A percentile compares a stretch with the other conserved stretches of the same genome.
Conservation (phyloP, 2,797 vertebrate genomes). For the Artibeus lituratus region DNA sequence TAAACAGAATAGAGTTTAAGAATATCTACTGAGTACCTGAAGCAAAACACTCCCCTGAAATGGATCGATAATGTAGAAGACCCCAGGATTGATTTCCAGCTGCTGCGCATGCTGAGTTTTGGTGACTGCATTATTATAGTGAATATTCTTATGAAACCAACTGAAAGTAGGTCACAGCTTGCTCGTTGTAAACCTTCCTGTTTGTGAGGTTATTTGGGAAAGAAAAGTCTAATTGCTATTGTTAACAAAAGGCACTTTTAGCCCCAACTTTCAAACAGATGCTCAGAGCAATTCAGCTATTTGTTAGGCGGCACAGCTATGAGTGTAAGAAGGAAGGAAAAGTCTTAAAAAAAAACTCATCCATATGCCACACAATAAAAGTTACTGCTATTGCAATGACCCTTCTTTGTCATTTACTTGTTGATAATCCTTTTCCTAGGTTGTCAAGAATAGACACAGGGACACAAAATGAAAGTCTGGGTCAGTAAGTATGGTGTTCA, state of each 20-base stretch:
- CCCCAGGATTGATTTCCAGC: background rate
- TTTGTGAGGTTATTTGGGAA: slow-evolving; percentile 22
- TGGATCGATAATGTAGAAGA: background rate
- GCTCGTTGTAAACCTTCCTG: background rate
- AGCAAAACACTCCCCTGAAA: background rate
- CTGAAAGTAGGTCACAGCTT: slow-evolving; percentile 43
- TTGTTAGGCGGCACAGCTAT: slow-evolving; percentile 15
- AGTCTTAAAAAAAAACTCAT: background rate
- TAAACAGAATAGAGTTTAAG: background rate
- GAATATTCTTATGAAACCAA: slow-evolving; percentile 47
- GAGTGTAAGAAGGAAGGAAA: background rate
- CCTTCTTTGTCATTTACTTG: slow-evolving; percentile 19
- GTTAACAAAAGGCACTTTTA: slow-evolving; percentile 40
- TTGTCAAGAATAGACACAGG: background rate
- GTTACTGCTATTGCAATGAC: background rate
- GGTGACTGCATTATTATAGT: background rate
- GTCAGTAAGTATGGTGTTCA: background rate
- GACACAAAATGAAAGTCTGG: background rate
- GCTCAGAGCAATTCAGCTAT: slow-evolving; percentile 22
- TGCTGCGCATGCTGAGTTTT: slow-evolving; percentile 13
- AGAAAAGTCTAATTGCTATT: slow-evolving; percentile 49
- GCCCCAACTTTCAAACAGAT: slow-evolving; percentile 17
- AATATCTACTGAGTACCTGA: background rate
- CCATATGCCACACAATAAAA: background rate
- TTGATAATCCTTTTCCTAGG: slow-evolving; percentile 1